These are phyloP conservation scores for Syngnathus scovelli DNA, from an alignment of 2,113 vertebrate species.

Conservation along the genomic window DNA sequence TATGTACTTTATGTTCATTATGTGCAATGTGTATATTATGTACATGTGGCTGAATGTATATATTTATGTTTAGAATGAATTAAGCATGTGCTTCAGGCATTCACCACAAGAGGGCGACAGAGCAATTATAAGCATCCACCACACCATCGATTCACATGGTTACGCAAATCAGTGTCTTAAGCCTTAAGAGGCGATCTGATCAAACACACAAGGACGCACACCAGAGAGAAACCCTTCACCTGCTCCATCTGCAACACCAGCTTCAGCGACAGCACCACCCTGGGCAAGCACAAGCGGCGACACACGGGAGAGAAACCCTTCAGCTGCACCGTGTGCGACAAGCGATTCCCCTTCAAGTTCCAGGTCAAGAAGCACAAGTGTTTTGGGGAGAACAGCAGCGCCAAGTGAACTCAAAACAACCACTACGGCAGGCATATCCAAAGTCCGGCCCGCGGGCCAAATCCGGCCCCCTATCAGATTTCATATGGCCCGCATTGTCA, in stretches of 20 bases:
- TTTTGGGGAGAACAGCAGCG: not conserved
- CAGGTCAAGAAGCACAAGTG: slow-evolving; percentile 11
- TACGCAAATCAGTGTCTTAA: too few species aligned
- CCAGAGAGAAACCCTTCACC: slow-evolving; percentile 4
- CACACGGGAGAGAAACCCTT: slow-evolving; percentile 6
- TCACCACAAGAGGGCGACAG: too few species aligned
- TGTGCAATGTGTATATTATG: too few species aligned
- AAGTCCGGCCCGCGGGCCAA: too few species aligned
- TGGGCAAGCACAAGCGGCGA: slow-evolving; percentile 3
- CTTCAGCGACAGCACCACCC: slow-evolving; percentile 4
- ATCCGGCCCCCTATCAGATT: too few species aligned
- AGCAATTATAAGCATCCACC: too few species aligned
- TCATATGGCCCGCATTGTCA: too few species aligned
- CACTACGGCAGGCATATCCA: not conserved
- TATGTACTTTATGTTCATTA: too few species aligned
- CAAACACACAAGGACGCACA: slow-evolving; percentile 7
- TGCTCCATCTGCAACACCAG: slow-evolving; percentile 6
- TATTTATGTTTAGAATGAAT: not conserved
- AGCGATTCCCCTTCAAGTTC: slow-evolving; percentile 5
- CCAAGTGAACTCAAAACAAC: not conserved
- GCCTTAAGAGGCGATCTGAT: not conserved
- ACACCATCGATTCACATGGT: too few species aligned
- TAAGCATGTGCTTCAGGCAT: too few species aligned
- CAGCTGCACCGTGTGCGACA: slow-evolving; percentile 1
- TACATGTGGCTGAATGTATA: too few species aligned